These are phyloP conservation scores for Lophius americanus DNA, from an alignment of 2,797 vertebrate genomes.

Conservation along the genomic window DNA sequence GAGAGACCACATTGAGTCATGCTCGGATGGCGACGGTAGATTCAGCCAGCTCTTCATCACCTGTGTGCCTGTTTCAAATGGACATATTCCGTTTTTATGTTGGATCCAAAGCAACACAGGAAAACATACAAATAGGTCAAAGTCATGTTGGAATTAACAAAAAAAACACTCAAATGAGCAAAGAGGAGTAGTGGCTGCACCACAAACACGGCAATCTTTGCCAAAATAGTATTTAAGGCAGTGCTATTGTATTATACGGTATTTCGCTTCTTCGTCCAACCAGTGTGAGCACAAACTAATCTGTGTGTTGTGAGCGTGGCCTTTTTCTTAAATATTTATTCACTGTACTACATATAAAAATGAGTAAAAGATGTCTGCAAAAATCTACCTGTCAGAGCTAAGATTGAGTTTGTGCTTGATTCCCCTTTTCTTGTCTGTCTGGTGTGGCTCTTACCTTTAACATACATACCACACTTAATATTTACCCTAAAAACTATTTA, in stretches of 20 bases:
- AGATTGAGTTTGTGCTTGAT: slow-evolving; percentile 1
- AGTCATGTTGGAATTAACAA: not conserved
- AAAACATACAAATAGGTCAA: not conserved
- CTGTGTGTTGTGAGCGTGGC: slow-evolving; percentile 11
- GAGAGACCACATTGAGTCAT: not conserved
- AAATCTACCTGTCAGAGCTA: not conserved
- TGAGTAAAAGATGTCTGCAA: slow-evolving; percentile 21
- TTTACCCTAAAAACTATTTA: slow-evolving; percentile 1
- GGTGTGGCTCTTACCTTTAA: not conserved
- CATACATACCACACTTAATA: not conserved
- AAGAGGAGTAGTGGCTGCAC: not conserved
- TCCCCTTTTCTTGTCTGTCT: slow-evolving; percentile 11
- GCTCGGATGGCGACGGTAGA: not conserved
- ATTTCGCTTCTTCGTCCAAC: slow-evolving; percentile 16
- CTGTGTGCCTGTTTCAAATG: not conserved
- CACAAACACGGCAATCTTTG: not conserved
- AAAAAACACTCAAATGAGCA: not conserved
- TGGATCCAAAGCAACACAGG: not conserved
- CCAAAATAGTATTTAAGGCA: not conserved
- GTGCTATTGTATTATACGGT: not conserved
- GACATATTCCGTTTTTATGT: not conserved
- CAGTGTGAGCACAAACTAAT: slow-evolving; percentile 10
- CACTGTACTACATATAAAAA: slow-evolving; percentile 10
- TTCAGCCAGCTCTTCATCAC: not conserved
- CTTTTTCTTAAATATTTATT: slow-evolving; percentile 48